Evolutionary conservation across 2,113 vertebrate genomes (phyloP).

Genomic region (Mungos mungo): DNA sequence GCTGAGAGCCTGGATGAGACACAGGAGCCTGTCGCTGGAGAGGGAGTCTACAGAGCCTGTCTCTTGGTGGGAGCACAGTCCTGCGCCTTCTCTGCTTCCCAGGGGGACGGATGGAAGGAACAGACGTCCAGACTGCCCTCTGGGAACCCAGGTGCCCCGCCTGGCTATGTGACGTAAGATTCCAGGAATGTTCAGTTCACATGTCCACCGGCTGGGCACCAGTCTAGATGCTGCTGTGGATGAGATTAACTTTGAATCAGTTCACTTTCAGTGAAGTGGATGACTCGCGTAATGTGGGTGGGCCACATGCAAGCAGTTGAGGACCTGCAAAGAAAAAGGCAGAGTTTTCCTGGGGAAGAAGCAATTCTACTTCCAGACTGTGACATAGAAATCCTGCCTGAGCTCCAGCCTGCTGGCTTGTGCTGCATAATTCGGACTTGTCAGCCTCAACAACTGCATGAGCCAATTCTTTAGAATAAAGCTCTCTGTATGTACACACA

Average conservation of each 20-base stretch:
- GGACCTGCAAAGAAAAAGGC: neutral
- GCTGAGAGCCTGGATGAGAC: neutral
- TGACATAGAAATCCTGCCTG: neutral
- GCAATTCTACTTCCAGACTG: neutral
- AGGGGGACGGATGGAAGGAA: neutral
- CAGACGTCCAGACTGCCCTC: neutral
- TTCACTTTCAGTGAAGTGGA: neutral
- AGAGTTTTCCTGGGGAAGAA: neutral
- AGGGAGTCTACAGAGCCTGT: neutral
- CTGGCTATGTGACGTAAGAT: neutral
- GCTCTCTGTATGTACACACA: neutral
- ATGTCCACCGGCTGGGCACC: neutral
- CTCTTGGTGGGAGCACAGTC: neutral
- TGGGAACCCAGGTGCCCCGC: neutral
- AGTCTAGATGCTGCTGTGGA: neutral
- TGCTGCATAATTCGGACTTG: no score
- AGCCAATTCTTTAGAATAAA: neutral
- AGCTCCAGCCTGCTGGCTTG: neutral
- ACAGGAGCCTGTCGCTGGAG: neutral
- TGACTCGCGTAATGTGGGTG: accelerated
- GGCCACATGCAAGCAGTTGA: neutral
- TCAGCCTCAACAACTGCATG: neutral
- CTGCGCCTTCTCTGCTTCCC: neutral
- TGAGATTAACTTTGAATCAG: neutral
- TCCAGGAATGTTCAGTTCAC: neutral